These are phyloP conservation scores for Tragelaphus imberbis DNA, from an alignment of 2,113 vertebrate genomes.

Conservation along the genomic window DNA sequence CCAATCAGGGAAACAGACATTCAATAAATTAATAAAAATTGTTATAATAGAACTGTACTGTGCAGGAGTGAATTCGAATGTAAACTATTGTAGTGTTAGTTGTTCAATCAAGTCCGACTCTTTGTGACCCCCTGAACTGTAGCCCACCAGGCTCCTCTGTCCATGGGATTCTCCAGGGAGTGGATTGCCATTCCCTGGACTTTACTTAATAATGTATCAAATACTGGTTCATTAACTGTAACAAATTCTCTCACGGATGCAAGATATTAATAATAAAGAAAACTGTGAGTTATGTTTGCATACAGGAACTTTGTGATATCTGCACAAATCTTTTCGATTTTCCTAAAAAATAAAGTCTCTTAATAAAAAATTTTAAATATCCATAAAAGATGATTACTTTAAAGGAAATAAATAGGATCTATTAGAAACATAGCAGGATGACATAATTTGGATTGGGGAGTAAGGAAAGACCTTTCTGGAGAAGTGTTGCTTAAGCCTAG, in stretches of 20 bases:
- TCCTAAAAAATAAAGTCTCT: background rate
- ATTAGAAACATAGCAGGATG: background rate
- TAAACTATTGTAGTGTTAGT: background rate
- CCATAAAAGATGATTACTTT: background rate
- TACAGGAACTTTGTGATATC: background rate
- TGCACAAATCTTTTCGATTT: background rate
- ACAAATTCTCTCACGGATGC: background rate
- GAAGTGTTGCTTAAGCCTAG: background rate
- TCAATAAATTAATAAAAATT: constrained; percentile 3
- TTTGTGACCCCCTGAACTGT: background rate
- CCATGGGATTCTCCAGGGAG: background rate
- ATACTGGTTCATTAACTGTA: background rate
- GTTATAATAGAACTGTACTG: background rate
- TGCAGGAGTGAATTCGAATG: background rate
- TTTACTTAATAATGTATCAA: background rate
- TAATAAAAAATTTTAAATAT: background rate
- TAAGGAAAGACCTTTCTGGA: background rate
- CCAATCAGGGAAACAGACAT: background rate
- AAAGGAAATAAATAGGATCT: background rate
- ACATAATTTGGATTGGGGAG: background rate
- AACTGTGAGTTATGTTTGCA: background rate
- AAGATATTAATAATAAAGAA: background rate
- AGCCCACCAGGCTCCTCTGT: background rate
- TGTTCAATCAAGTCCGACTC: background rate
- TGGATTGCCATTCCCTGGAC: background rate